Base-by-base conservation (phyloP, 2,113 vertebrate species). In the Microcebus ravelobensis region DNA sequence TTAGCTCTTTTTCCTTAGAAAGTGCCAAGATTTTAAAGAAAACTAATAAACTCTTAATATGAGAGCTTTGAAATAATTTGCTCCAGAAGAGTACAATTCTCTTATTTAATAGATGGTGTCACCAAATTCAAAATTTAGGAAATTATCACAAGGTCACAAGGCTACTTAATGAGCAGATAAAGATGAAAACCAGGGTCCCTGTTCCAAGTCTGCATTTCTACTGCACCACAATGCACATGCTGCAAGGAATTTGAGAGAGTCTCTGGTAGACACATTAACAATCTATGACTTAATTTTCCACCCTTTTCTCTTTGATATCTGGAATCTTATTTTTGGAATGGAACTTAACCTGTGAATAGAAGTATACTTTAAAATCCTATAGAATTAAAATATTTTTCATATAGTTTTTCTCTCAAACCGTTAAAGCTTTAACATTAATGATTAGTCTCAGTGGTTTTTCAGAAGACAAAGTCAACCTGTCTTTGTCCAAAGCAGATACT, bases 301-400 rank as follows among this genome's bases (percentile, higher is more conserved):
- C 14, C 29, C 73, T 67, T 5, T 77, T 31, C 12, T 74, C 52
- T 84, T 11, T n/a, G 21, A 61, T 88, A 39, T 23, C 52, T 84
- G 34, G 42, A 91, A 73, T 63, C 13, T 68, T 73, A 80, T 23
- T 85, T 85, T 92, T 59, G 52, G 12, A 55, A 73, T 52, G 6
- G 21, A 52, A n/a, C 12, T 77, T 86, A 67, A 67, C 55, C 48
- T 89, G 82, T 57, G 55, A 85, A 12, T 91, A 82, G 29, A 93
- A 91, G n/a, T 45, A n/a, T 36, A 79, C 68, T 93, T 91, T 50
- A 21, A 65, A 93, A 77, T 81, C 20, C 29, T n/a, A 52, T 45
- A 90, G 2, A 88, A 80, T 85, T 31, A 76, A 92, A 76, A 87
- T 52, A 71, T 23, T 48, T 67, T 55, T 96, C 74, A 80, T 31